Evolutionary conservation across 1,140 invertebrate genomes (phyloP).

Genomic region (Nymphalis io): DNA sequence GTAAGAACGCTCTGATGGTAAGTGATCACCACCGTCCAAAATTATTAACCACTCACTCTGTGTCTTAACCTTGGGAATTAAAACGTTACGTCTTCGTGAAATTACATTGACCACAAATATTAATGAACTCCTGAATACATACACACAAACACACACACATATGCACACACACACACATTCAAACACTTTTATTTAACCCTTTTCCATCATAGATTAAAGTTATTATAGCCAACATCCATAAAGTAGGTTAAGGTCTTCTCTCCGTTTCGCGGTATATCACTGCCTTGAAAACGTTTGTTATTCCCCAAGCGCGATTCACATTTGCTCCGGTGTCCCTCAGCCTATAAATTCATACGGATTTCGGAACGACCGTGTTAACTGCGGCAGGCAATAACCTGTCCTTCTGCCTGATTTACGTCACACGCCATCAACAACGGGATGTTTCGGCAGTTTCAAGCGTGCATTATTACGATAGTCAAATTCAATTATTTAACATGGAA

Average conservation of each 20-base stretch:
- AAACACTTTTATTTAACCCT: background rate
- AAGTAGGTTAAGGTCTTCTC: background rate
- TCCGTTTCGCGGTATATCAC: conserved; percentile 20
- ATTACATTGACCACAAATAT: no score
- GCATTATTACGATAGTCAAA: no score
- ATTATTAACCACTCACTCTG: no score
- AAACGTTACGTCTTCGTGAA: no score
- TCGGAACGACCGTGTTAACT: conserved; percentile 34
- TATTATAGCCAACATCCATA: background rate
- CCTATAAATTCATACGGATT: conserved; percentile 36
- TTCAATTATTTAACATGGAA: no score
- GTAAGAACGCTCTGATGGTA: no score
- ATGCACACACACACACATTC: background rate
- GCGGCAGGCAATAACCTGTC: conserved; percentile 37
- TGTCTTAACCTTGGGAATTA: no score
- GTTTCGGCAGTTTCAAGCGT: conserved; percentile 8
- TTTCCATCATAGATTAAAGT: background rate
- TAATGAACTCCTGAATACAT: no score
- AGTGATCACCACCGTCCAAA: no score
- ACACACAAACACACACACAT: background rate
- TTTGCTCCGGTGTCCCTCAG: conserved; percentile 23
- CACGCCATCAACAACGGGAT: conserved; percentile 8
- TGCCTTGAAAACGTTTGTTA: conserved; percentile 26
- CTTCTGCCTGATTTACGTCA: conserved; percentile 31
- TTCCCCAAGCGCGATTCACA: conserved; percentile 29